Percentiles rank a stretch among this genome's conserved stretches.
These are phyloP conservation scores for Eonycteris spelaea DNA, from an alignment of 2,113 vertebrate genomes.

Conservation along the genomic window DNA sequence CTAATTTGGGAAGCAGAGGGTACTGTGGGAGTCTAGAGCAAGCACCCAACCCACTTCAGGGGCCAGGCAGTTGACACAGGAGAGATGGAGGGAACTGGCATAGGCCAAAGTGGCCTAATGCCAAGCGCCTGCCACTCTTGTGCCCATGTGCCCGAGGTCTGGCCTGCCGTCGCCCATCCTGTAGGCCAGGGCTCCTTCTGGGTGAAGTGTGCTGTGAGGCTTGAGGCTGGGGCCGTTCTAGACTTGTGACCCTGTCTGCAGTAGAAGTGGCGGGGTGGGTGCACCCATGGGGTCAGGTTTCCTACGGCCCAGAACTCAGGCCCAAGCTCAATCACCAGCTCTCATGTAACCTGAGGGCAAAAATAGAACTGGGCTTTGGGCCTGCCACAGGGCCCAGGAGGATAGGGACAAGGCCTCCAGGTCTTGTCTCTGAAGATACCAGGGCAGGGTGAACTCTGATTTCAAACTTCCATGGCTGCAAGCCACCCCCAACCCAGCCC, in stretches of 20 bases:
- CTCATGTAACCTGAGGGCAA: constrained; percentile 69
- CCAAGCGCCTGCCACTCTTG: neutral
- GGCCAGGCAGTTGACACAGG: neutral
- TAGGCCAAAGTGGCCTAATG: neutral
- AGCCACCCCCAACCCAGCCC: neutral
- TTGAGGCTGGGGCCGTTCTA: neutral
- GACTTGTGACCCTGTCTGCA: neutral
- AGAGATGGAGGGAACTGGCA: neutral
- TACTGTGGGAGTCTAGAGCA: neutral
- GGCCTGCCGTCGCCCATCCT: neutral
- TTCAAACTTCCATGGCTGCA: neutral
- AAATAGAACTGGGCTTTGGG: constrained; percentile 66
- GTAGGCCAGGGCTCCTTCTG: neutral
- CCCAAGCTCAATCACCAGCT: neutral
- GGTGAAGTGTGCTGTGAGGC: neutral
- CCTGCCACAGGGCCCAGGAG: neutral
- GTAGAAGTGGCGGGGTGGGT: neutral
- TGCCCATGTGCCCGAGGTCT: neutral
- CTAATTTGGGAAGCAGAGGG: neutral
- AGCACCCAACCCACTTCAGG: neutral
- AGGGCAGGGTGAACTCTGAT: neutral
- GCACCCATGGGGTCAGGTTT: constrained; percentile 42
- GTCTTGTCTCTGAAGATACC: neutral
- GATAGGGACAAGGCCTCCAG: neutral
- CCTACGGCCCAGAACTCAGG: neutral